phyloP scores from a whole-genome alignment of 2,797 vertebrate genomes.

The Sebastes iracundus region DNA sequence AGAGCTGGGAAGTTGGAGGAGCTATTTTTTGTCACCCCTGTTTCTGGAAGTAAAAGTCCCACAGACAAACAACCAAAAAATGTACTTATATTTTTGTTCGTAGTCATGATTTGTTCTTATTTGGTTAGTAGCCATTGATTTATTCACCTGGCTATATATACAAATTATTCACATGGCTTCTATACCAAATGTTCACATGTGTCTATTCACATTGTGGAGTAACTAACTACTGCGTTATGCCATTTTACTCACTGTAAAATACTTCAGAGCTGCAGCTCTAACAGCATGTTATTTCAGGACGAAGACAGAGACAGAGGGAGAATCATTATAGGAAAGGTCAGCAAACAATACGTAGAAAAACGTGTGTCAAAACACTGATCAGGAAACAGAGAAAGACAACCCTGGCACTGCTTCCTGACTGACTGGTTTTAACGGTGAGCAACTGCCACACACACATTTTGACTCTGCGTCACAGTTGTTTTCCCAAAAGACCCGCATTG shows the following conservation, averaged over 20 bases:
- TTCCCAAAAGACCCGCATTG: constrained; percentile 8
- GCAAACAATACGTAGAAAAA: constrained; percentile 13
- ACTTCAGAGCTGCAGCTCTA: not conserved
- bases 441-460: constrained; percentile 21
- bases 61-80: not conserved
- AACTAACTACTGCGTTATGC: not conserved
- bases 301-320: constrained; percentile 6
- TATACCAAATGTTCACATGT: not conserved
- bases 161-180: not conserved
- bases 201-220: not conserved
- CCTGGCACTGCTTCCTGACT: constrained; percentile 75
- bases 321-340: constrained; percentile 25
- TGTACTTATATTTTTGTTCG: not conserved
- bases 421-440: constrained; percentile 37
- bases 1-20: not conserved
- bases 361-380: constrained; percentile 57
- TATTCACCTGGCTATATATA: too few species aligned
- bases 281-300: constrained; percentile 8
- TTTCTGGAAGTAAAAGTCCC: not conserved
- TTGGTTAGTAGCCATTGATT: too few species aligned
- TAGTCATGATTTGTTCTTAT: too few species aligned
- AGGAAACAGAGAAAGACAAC: constrained; percentile 75
- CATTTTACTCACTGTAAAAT: not conserved
- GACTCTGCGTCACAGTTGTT: constrained; percentile 36
- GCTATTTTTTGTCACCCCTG: not conserved